Percentiles rank a stretch among this genome's conserved stretches.
Conservation (phyloP, 2,797 vertebrate genomes). For the Falco naumanni region DNA sequence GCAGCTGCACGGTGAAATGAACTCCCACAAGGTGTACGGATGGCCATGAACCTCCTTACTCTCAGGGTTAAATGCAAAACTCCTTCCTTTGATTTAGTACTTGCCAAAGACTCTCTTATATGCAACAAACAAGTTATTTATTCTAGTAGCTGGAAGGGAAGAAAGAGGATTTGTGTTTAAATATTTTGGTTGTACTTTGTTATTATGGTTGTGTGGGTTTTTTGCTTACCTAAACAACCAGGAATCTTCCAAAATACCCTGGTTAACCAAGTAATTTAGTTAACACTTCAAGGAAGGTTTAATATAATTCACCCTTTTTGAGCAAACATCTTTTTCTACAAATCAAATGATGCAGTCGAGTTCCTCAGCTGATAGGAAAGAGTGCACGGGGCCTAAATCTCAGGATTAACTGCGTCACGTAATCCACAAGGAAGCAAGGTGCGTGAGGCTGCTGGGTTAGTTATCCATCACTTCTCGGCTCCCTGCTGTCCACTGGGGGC, state of each 20-base stretch:
- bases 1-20: neutral
- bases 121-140: neutral
- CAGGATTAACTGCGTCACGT: neutral
- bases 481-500: neutral
- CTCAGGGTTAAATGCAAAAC: neutral
- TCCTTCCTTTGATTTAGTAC: neutral
- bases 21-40: fast-evolving
- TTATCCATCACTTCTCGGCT: neutral
- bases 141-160: neutral
- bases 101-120: neutral
- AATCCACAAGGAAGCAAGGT: neutral
- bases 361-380: neutral
- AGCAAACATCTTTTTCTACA: neutral
- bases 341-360: neutral
- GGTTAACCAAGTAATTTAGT: neutral
- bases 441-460: neutral
- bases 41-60: neutral
- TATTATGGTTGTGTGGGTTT: slow-evolving; percentile 13
- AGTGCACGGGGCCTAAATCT: neutral
- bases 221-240: neutral
- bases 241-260: slow-evolving; percentile 12
- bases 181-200: neutral
- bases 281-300: neutral
- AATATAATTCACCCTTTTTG: neutral
- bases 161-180: neutral